These are phyloP conservation scores for Chaetophractus vellerosus DNA, from an alignment of 2,797 vertebrate genomes.

Conservation along the genomic window DNA sequence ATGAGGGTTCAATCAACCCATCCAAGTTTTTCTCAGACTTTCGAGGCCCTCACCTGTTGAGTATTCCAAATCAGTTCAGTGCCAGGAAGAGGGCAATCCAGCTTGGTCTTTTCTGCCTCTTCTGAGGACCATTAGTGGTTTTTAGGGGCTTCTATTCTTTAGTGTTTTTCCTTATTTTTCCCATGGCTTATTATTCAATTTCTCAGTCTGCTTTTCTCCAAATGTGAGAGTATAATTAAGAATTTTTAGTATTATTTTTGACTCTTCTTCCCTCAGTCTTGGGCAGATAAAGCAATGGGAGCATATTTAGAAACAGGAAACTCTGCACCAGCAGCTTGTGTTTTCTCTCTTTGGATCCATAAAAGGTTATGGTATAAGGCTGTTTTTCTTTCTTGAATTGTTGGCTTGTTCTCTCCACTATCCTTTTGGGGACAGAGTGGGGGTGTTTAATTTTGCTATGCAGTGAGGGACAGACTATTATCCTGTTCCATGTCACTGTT, in stretches of 20 bases:
- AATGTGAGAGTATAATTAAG: conserved; percentile 32
- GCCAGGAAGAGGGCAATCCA: not conserved
- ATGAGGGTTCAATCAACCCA: not conserved
- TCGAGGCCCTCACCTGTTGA: not conserved
- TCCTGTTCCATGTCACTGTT: not conserved
- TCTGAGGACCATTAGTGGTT: not conserved
- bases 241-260: not conserved
- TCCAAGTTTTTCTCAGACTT: not conserved
- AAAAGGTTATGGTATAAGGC: not conserved
- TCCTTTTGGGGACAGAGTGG: not conserved
- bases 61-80: not conserved
- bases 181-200: not conserved
- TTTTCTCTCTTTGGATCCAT: not conserved
- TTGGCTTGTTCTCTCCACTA: not conserved
- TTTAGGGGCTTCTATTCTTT: not conserved
- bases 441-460: not conserved
- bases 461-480: not conserved
- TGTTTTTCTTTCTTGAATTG: not conserved
- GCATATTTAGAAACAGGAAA: not conserved
- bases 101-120: not conserved
- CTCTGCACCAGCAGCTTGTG: not conserved
- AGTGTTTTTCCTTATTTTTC: not conserved
- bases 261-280: not conserved
- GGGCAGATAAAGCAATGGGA: not conserved
- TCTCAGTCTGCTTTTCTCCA: conserved; percentile 13